Evolutionary conservation across 2,113 vertebrate genomes (phyloP).

Genomic region (Neotoma lepida): DNA sequence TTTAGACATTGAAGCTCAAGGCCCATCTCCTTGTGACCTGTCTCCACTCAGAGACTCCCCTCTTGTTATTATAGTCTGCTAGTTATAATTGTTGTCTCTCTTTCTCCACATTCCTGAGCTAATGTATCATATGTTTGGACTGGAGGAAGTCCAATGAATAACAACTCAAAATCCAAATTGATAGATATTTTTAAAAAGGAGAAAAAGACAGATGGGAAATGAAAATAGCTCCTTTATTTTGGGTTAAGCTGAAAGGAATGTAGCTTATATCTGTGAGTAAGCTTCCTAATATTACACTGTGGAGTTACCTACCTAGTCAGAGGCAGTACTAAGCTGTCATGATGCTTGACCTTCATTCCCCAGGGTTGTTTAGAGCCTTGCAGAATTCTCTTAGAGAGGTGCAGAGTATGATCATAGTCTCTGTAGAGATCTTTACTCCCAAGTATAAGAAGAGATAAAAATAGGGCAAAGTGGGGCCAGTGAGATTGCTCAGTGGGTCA

Average conservation of each 20-base stretch:
- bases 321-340: not conserved
- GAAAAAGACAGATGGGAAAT: conserved; percentile 33
- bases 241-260: conserved; percentile 24
- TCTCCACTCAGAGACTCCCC: not conserved
- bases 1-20: conserved; percentile 5
- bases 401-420: not conserved
- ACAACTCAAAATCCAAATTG: conserved; percentile 17
- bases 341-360: not conserved
- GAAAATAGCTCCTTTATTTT: conserved; percentile 37
- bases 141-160: conserved; percentile 24
- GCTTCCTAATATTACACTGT: conserved; percentile 6
- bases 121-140: conserved; percentile 37
- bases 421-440: not conserved
- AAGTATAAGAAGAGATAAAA: conserved; percentile 27
- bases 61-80: conserved; percentile 4
- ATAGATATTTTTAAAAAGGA: conserved; percentile 30
- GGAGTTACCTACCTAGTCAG: not conserved
- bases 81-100: conserved; percentile 34
- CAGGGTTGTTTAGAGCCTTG: not conserved
- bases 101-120: conserved; percentile 12
- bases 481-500: not conserved
- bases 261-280: conserved; percentile 4
- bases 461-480: not conserved
- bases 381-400: not conserved
- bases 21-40: not conserved